phyloP scores from a whole-genome alignment of 2,797 vertebrate species.

The Dendrocincla tyrannina region DNA sequence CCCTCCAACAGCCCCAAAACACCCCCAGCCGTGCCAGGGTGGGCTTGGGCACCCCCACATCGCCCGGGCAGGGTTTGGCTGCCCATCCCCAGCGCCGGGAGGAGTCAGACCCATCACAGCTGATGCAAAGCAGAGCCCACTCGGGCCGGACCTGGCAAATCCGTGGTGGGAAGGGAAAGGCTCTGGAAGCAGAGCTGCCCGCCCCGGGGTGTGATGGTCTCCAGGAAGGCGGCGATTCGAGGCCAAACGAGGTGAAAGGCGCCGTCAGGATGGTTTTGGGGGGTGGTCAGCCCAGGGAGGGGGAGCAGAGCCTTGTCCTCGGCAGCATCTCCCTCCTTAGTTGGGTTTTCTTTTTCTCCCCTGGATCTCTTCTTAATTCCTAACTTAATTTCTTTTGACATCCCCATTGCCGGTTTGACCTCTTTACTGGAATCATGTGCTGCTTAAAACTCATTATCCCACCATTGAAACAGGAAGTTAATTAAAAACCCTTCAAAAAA shows the following conservation, averaged over 20 bases:
- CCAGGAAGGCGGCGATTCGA: not conserved
- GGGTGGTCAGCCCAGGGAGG: not conserved
- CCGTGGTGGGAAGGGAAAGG: not conserved
- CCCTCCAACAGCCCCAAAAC: not conserved
- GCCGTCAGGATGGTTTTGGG: not conserved
- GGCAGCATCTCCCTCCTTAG: not conserved
- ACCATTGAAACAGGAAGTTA: conserved; percentile 75
- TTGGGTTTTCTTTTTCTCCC: not conserved
- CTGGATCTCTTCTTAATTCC: conserved; percentile 49
- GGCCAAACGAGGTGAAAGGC: conserved; percentile 3
- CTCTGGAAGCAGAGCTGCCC: not conserved
- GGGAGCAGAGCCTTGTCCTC: not conserved
- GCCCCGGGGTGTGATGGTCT: not conserved
- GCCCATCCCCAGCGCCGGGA: rapidly evolving
- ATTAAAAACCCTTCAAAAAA: conserved; percentile 70
- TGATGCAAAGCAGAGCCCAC: not conserved
- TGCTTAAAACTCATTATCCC: conserved; percentile 75
- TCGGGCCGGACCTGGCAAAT: not conserved
- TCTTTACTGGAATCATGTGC: conserved; percentile 65
- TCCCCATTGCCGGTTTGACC: conserved; percentile 66
- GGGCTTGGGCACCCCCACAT: rapidly evolving
- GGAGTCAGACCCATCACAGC: not conserved
- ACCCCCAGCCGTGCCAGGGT: rapidly evolving
- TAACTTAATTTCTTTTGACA: conserved; percentile 73
- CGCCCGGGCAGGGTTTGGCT: rapidly evolving